Evolutionary conservation across 2,113 vertebrate species (phyloP).

Genomic region (Tauraco erythrolophus): DNA sequence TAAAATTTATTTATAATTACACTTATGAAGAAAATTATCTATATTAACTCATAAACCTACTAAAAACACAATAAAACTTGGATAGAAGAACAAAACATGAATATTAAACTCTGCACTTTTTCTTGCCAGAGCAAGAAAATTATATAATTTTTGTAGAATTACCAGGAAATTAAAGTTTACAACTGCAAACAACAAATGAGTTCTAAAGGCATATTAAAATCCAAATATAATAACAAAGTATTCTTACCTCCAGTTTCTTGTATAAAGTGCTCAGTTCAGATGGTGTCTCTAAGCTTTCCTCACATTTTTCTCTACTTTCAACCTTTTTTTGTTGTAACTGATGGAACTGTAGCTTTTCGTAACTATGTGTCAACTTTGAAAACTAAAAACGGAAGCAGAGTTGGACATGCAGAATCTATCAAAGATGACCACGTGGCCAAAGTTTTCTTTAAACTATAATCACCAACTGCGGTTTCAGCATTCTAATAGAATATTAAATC

Average conservation of each 20-base stretch:
- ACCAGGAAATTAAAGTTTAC: background rate
- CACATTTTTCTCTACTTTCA: background rate
- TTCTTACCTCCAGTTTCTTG: conserved; percentile 77
- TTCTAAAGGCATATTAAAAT: background rate
- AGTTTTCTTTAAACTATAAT: background rate
- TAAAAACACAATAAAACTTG: background rate
- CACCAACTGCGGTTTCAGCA: conserved; percentile 18
- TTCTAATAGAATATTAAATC: conserved; percentile 11
- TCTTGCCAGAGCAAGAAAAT: background rate
- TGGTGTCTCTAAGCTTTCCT: conserved; percentile 32
- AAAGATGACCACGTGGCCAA: background rate
- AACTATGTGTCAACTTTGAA: conserved; percentile 74
- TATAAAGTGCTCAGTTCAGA: conserved; percentile 58
- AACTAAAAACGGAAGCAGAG: conserved; percentile 72
- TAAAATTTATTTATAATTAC: background rate
- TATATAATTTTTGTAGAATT: background rate
- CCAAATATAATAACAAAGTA: background rate
- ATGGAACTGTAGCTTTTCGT: conserved; percentile 75
- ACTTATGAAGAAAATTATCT: background rate
- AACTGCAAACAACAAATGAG: background rate
- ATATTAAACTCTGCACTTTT: background rate
- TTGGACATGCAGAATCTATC: background rate
- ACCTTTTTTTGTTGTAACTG: conserved; percentile 65
- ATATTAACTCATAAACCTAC: background rate
- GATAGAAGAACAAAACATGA: background rate